Percentiles rank a stretch among this genome's conserved stretches.
These are phyloP conservation scores for Perithous albicinctus DNA, from an alignment of 2,888 invertebrate genomes.

Conservation along the genomic window DNA sequence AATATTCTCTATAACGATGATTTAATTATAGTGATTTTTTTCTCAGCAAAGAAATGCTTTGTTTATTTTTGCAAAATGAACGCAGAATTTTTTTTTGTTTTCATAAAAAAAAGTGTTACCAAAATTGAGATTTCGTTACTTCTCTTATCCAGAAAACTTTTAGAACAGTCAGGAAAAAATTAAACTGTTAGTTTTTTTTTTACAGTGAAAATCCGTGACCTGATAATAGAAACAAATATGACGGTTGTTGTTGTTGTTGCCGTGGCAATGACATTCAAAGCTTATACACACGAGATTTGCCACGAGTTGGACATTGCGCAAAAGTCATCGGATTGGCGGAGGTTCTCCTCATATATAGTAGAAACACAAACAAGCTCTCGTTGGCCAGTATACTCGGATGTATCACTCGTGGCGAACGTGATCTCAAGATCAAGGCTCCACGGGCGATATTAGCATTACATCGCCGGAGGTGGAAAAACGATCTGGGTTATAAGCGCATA, in stretches of 20 bases:
- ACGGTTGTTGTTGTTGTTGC: not conserved
- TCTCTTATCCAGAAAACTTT: no score
- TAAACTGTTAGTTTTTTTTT: not conserved
- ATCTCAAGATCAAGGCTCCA: constrained; percentile 77
- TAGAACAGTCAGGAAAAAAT: no score
- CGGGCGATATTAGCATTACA: constrained; percentile 73
- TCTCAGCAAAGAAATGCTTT: no score
- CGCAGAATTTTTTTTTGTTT: no score
- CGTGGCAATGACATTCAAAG: constrained; percentile 44
- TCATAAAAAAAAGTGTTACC: no score
- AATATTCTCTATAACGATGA: no score
- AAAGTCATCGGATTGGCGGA: not conserved
- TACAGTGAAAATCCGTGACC: not conserved
- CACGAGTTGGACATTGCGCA: constrained; percentile 25
- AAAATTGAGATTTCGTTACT: no score
- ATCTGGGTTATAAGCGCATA: constrained; percentile 76
- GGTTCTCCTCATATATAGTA: not conserved
- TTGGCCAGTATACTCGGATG: constrained; percentile 15
- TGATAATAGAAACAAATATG: constrained; percentile 11
- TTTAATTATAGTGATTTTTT: no score
- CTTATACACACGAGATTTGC: not conserved
- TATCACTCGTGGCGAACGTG: constrained; percentile 65
- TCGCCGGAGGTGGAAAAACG: constrained; percentile 73
- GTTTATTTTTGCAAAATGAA: no score
- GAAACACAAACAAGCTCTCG: not conserved